Evolutionary conservation across 2,888 invertebrate genomes (phyloP).

Genomic region (Abrostola tripartita): DNA sequence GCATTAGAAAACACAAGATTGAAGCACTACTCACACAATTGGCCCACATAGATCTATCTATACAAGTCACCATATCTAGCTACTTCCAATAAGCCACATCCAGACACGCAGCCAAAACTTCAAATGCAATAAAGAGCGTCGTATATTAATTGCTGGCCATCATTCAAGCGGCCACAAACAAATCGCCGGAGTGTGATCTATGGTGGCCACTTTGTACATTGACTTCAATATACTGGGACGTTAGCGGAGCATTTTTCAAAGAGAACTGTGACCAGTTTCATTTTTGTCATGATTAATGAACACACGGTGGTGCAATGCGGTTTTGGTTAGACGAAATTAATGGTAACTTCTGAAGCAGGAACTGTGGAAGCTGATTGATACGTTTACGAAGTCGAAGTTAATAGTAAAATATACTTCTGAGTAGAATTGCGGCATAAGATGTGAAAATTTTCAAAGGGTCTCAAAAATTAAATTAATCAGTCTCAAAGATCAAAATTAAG

Average conservation of each 20-base stretch:
- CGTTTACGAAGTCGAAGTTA: neutral
- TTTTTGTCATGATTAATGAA: slow-evolving; percentile 51
- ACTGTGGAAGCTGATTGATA: neutral
- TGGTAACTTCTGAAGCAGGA: slow-evolving; percentile 6
- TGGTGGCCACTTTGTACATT: slow-evolving; percentile 65
- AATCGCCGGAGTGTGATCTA: slow-evolving; percentile 71
- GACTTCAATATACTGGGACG: slow-evolving; percentile 64
- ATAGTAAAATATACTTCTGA: too few relatives aligned
- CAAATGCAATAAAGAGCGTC: slow-evolving; percentile 69
- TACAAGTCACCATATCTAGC: neutral
- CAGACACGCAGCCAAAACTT: slow-evolving; percentile 39
- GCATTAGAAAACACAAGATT: too few relatives aligned
- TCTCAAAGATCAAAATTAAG: too few relatives aligned
- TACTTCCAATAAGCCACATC: slow-evolving; percentile 16
- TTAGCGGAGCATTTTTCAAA: slow-evolving; percentile 57
- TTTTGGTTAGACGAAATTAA: slow-evolving; percentile 16
- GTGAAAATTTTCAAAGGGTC: too few relatives aligned
- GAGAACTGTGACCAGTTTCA: slow-evolving; percentile 33
- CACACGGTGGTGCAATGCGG: slow-evolving; percentile 47
- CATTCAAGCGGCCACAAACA: slow-evolving; percentile 73
- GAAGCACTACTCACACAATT: neutral
- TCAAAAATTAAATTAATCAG: too few relatives aligned
- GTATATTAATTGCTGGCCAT: slow-evolving; percentile 73
- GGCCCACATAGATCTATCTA: too few relatives aligned
- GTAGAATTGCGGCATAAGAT: too few relatives aligned